Percentiles rank a stretch among this genome's conserved stretches.
phyloP scores from a whole-genome alignment of 1,140 invertebrate species.

The Ladona fulva region DNA sequence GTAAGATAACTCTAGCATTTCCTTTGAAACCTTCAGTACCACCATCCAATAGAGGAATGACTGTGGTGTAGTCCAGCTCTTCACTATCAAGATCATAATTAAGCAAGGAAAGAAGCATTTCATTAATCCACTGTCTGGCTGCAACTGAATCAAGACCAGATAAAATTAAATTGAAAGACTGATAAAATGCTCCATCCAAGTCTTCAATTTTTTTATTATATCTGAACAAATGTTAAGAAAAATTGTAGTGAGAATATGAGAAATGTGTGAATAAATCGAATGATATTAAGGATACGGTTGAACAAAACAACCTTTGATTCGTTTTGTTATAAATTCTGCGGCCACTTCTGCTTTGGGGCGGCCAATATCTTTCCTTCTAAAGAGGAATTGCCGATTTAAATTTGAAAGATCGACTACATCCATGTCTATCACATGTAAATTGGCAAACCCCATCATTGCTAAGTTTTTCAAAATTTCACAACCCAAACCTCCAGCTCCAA shows the following conservation, averaged over 20 bases:
- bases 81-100: slow-evolving; percentile 69
- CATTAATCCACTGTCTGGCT: slow-evolving; percentile 96
- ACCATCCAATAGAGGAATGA: slow-evolving; percentile 95
- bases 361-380: slow-evolving; percentile 88
- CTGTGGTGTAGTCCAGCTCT: slow-evolving; percentile 61
- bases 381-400: slow-evolving; percentile 94
- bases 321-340: slow-evolving; percentile 83
- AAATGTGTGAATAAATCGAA: not conserved
- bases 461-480: slow-evolving; percentile 95
- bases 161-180: slow-evolving; percentile 87
- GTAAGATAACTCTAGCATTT: slow-evolving; percentile 89
- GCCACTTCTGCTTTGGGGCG: slow-evolving; percentile 89
- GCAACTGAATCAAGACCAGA: slow-evolving; percentile 96
- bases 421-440: slow-evolving; percentile 97
- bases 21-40: slow-evolving; percentile 98
- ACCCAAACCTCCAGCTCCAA: slow-evolving; percentile 91
- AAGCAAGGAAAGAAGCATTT: slow-evolving; percentile 85
- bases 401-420: slow-evolving; percentile 98
- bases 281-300: slow-evolving; percentile 45
- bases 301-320: slow-evolving; percentile 84
- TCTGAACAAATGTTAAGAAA: slow-evolving; percentile 27
- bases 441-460: slow-evolving; percentile 85
- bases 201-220: slow-evolving; percentile 95
- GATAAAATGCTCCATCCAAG: slow-evolving; percentile 84
- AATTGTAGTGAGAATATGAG: not conserved